A percentile compares a stretch with the other conserved stretches of the same genome.
phyloP scores from a whole-genome alignment of 2,888 invertebrate genomes.

The Caradrina clavipalpis region DNA sequence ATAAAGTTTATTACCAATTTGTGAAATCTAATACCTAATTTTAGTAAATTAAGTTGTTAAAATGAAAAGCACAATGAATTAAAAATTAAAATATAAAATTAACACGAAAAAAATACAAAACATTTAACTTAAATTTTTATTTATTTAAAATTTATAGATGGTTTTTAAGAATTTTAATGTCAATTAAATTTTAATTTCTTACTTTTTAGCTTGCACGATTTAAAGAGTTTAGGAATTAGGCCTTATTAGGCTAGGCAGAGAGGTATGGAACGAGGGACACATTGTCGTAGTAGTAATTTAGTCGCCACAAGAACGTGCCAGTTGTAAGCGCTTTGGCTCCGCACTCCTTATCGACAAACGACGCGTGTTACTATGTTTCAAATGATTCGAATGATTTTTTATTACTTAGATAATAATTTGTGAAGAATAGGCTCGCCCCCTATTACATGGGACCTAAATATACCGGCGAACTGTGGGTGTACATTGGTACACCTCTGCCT shows the following conservation, averaged over 20 bases:
- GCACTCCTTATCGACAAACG: neutral
- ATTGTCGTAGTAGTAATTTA: constrained; percentile 6
- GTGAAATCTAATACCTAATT: neutral
- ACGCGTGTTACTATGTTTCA: constrained; percentile 11
- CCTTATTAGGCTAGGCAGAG: neutral
- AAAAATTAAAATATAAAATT: too few species aligned
- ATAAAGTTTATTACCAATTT: neutral
- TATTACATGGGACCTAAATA: too few species aligned
- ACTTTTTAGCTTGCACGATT: neutral
- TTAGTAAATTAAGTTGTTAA: neutral
- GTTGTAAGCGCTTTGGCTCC: constrained; percentile 12
- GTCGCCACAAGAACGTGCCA: constrained; percentile 16
- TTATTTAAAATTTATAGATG: too few species aligned
- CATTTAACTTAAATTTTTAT: too few species aligned
- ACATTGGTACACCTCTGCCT: too few species aligned
- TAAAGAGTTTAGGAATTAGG: constrained; percentile 2
- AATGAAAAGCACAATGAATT: neutral
- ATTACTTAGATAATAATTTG: constrained; percentile 30
- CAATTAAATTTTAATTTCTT: neutral
- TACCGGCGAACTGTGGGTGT: too few species aligned
- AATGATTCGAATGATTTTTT: constrained; percentile 32
- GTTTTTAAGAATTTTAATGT: neutral
- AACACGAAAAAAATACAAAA: neutral
- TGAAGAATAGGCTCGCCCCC: too few species aligned
- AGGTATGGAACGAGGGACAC: neutral